Conservation (phyloP, 2,797 vertebrate species). For the Falco columbarius region DNA sequence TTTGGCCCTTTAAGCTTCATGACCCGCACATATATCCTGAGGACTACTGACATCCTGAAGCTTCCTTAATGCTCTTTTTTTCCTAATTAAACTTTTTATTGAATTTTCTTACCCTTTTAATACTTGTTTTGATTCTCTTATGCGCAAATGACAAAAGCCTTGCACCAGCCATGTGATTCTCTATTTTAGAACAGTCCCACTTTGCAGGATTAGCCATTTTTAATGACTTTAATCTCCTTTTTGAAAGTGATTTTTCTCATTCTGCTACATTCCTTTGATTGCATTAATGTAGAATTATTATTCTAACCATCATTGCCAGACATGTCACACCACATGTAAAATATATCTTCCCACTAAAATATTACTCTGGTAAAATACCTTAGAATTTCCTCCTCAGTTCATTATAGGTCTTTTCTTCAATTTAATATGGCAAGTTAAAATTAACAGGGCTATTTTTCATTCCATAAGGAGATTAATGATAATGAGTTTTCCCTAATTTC, state of each 20-base stretch:
- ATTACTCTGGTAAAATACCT: constrained; percentile 26
- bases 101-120: constrained; percentile 85
- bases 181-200: constrained; percentile 90
- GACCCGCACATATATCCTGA: constrained; percentile 32
- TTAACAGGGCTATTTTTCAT: constrained; percentile 50
- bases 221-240: constrained; percentile 93
- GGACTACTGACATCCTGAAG: constrained; percentile 35
- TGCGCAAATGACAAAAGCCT: constrained; percentile 84
- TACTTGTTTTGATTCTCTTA: constrained; percentile 84
- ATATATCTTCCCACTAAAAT: constrained; percentile 32
- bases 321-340: constrained; percentile 33
- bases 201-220: constrained; percentile 94
- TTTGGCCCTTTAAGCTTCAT: constrained; percentile 19
- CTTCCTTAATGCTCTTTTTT: constrained; percentile 52
- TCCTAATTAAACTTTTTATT: constrained; percentile 87
- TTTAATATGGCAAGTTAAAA: constrained; percentile 47
- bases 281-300: constrained; percentile 77
- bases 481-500: constrained; percentile 56
- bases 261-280: constrained; percentile 80
- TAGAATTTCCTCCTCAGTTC: constrained; percentile 48
- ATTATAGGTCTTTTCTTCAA: constrained; percentile 45
- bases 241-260: constrained; percentile 87
- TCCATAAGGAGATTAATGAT: constrained; percentile 66
- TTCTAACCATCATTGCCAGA: constrained; percentile 49
- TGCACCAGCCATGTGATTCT: constrained; percentile 88